Evolutionary conservation across 2,797 vertebrate genomes (phyloP).

Genomic region (Peromyscus melanophrys): DNA sequence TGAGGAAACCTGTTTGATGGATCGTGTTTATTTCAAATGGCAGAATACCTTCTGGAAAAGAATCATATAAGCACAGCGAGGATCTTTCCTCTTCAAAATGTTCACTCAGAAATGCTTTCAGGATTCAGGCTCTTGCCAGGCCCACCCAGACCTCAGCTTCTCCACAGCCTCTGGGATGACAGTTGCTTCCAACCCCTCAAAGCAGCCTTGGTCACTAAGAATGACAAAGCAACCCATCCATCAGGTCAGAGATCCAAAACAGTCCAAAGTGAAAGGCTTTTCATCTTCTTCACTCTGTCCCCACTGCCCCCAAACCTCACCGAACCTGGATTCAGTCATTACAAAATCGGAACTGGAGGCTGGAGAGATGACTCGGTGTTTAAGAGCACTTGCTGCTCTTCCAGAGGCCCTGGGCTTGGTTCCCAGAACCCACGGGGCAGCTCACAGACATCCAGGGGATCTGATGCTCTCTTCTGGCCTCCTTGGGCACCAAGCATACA

Average conservation of each 20-base stretch:
- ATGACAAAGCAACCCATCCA: background rate
- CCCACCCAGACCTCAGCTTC: background rate
- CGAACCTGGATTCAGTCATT: conserved; percentile 7
- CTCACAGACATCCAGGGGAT: background rate
- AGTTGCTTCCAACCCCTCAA: background rate
- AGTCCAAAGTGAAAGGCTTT: background rate
- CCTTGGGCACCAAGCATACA: background rate
- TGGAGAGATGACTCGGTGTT: background rate
- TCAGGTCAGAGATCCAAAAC: background rate
- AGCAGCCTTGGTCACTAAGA: background rate
- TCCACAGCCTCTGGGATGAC: background rate
- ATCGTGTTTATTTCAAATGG: conserved; percentile 57
- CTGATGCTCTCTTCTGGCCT: background rate
- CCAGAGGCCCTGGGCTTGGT: background rate
- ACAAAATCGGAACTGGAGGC: background rate
- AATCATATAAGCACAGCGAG: conserved; percentile 33
- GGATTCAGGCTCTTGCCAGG: background rate
- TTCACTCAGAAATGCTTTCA: conserved; percentile 11
- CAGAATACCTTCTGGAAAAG: conserved; percentile 41
- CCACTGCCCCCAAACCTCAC: background rate
- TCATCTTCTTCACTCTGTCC: background rate
- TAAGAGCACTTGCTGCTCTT: background rate
- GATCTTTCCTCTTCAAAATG: conserved; percentile 64
- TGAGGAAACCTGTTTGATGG: conserved; percentile 16
- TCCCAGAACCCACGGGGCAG: background rate